Evolutionary conservation across 2,113 vertebrate genomes (phyloP).

Genomic region (Carassius gibelio): DNA sequence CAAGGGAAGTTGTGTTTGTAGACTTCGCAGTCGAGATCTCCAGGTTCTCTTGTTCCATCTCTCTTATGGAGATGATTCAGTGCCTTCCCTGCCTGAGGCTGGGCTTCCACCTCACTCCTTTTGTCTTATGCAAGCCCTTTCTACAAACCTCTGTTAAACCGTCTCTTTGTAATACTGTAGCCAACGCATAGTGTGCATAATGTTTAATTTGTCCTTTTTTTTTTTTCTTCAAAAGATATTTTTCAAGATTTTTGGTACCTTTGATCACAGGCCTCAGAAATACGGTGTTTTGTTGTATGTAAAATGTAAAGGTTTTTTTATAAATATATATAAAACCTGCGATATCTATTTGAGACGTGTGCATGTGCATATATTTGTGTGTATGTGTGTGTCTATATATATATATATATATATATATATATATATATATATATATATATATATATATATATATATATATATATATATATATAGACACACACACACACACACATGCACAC

Average conservation of each 20-base stretch:
- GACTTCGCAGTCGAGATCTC: constrained; percentile 21
- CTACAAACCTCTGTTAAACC: constrained; percentile 59
- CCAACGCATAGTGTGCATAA: constrained; percentile 61
- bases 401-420: not conserved
- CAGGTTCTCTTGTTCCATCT: constrained; percentile 49
- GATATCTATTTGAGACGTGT: constrained; percentile 44
- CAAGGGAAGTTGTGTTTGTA: constrained; percentile 36
- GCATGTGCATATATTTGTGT: too few relatives aligned
- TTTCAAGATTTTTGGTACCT: constrained; percentile 65
- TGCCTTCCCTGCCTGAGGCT: constrained; percentile 64
- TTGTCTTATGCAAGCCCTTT: constrained; percentile 68
- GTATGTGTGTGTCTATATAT: not conserved
- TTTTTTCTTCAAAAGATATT: constrained; percentile 54
- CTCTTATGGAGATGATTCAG: constrained; percentile 55
- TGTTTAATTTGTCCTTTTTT: constrained; percentile 38
- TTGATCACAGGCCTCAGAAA: constrained; percentile 58
- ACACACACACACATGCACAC: constrained; percentile 14
- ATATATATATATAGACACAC: not conserved
- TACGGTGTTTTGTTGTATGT: constrained; percentile 59
- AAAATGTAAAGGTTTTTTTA: constrained; percentile 56
- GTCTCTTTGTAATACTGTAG: constrained; percentile 60
- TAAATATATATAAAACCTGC: constrained; percentile 53
- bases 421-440: constrained; percentile 1
- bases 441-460: not conserved
- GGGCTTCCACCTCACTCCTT: constrained; percentile 43